Evolutionary conservation across 2,113 vertebrate genomes (phyloP), one percentile per base, ranked within the genome.

Genomic region (Riparia riparia): DNA sequence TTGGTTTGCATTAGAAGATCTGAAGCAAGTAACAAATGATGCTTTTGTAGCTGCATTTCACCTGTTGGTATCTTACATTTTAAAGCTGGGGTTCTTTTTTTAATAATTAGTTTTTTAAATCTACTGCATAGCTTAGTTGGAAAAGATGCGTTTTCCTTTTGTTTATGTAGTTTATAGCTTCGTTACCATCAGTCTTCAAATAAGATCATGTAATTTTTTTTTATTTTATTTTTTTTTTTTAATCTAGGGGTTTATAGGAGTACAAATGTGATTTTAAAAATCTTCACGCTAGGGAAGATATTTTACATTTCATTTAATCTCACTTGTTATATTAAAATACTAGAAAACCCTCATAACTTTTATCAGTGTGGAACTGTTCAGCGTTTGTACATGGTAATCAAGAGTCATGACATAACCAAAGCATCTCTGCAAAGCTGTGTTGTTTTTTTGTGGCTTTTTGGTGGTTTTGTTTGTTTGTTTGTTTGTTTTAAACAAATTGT

Each of bases 191-290:
- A 64, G 17, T 60, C 47, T 87, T 82, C 47, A 74, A 34, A 71
- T 54, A 54, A 82, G 5, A n/a, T 37, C 0, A 39, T 26, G 4
- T 17, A 12, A 12, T 1, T 1, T 0, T 45, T 72, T 63, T 88
- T 66, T 88, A 19, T n/a, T n/a, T n/a, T n/a, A n/a, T n/a, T 37
- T 1, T 1, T 0, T 45, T 72, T 63, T 88, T 66, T 88, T 19
- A 51, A 65, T 53, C 13, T 72, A 24, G 34, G 7, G 8, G 9
- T n/a, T 86, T 78, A 24, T 58, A 78, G 17, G 9, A 70, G 14
- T 70, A 54, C 2, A 41, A 69, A 53, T 78, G 6, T 54, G 6
- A 45, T 70, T 93, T 81, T 12, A 18, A 70, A 78, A 79, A 5
- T 65, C 31, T 53, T 61, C 9, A 6, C 80, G 17, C 15, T 32